Base-by-base conservation (phyloP, 2,113 vertebrate genomes). In the Trinectes maculatus region DNA sequence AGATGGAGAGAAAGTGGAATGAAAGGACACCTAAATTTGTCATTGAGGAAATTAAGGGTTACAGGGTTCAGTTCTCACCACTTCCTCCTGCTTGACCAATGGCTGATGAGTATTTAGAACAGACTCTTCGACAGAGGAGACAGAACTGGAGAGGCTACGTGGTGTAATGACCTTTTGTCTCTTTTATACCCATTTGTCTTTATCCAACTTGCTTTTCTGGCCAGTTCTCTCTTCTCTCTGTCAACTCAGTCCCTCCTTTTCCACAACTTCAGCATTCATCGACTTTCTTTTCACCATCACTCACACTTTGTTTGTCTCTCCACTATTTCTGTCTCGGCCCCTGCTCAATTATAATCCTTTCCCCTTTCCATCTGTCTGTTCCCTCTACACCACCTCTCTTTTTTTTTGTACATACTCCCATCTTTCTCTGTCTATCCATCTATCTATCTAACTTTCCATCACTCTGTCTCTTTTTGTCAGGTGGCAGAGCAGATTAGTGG, bases 401-500 rank as follows among this genome's bases (percentile, higher is more conserved):
- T 55, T 22, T 48, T 74, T 74, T 53, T 21, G 44, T 61, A 63
- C 58, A 22, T 44, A 19, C 40, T 39, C 65, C 75, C 67, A 71
- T 76, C 81, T 89, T 71, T 79, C 71, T 67, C 58, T 26, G 26
- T 70, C 63, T 49, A 47, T 73, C 68, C n/a, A n/a, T n/a, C 83
- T 7, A 33, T 33, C 31, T 33, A 33, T 33, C 11, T n/a, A n/a
- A n/a, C n/a, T 48, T 7, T 28, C 46, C 28, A 58, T 84, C 56
- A 63, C 51, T 70, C 47, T 33, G 29, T 43, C 51, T 67, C 59
- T 74, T 55, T 74, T 76, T 75, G 80, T 81, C 74, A 83, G 85
- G 77, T 85, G 82, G 77, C 79, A 48, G 82, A 72, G 61, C 79
- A 76, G 82, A 89, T 86, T 85, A 79, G 85, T 74, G 79, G 84